These are phyloP conservation scores for Frankliniella intonsa DNA, from an alignment of 2,888 invertebrate species.

Conservation along the genomic window DNA sequence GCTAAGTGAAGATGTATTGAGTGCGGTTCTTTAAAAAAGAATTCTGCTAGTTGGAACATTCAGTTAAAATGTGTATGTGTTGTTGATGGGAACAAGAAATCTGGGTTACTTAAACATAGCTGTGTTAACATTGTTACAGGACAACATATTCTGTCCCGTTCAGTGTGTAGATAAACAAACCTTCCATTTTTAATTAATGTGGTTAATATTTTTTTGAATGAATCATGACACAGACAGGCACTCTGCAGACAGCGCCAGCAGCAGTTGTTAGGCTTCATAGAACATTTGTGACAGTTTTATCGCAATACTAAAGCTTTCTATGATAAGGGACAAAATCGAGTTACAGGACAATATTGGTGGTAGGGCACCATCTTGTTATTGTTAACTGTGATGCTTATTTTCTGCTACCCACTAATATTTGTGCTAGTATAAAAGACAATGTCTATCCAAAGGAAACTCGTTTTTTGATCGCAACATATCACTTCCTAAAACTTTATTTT, in stretches of 20 bases:
- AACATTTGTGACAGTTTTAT: slow-evolving; percentile 10
- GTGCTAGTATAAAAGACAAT: too few relatives aligned
- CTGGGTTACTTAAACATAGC: slow-evolving; percentile 22
- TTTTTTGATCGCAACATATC: too few relatives aligned
- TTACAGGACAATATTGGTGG: too few relatives aligned
- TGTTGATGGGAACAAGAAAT: slow-evolving; percentile 22
- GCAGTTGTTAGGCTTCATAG: background rate
- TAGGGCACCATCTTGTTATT: background rate
- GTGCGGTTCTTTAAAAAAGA: slow-evolving; percentile 13
- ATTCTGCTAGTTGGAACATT: slow-evolving; percentile 16
- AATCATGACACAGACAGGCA: slow-evolving; percentile 12
- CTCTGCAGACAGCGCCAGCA: slow-evolving; percentile 17
- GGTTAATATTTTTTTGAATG: slow-evolving; percentile 6
- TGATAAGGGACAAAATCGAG: background rate
- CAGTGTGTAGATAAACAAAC: slow-evolving; percentile 23
- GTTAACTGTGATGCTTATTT: background rate
- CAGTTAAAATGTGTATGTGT: background rate
- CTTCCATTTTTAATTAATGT: slow-evolving; percentile 14
- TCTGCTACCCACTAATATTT: background rate
- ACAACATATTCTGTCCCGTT: background rate
- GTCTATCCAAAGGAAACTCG: too few relatives aligned
- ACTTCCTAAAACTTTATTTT: too few relatives aligned
- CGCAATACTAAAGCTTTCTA: background rate
- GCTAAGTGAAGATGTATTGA: background rate
- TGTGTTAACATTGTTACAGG: slow-evolving; percentile 24